These are phyloP conservation scores for Synergus umbraculus DNA, from an alignment of 2,888 invertebrate genomes.

Conservation along the genomic window DNA sequence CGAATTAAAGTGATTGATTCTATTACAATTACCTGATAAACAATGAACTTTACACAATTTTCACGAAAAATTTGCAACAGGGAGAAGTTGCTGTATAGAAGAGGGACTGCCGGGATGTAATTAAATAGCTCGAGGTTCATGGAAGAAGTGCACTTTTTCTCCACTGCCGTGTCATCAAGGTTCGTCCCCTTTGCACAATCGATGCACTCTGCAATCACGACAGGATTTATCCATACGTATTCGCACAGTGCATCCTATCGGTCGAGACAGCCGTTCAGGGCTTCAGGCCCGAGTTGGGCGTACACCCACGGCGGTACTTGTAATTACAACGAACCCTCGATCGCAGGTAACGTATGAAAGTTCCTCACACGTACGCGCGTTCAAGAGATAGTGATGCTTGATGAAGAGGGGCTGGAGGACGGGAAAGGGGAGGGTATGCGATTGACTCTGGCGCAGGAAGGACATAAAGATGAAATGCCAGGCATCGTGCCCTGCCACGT, in stretches of 20 bases:
- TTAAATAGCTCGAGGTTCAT: constrained; percentile 28
- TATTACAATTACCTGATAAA: constrained; percentile 10
- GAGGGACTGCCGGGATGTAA: not conserved
- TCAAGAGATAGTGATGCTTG: constrained; percentile 44
- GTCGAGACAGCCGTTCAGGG: constrained; percentile 50
- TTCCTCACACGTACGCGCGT: constrained; percentile 54
- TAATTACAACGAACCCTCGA: constrained; percentile 69
- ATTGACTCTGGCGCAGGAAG: constrained; percentile 52
- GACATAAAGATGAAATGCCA: constrained; percentile 53
- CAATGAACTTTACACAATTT: constrained; percentile 5
- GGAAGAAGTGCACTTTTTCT: constrained; percentile 31
- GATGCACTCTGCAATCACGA: constrained; percentile 34
- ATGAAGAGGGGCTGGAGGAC: constrained; percentile 33
- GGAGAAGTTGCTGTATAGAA: not conserved
- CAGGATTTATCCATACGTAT: constrained; percentile 39
- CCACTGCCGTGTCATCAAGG: constrained; percentile 31
- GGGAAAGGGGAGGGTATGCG: constrained; percentile 46
- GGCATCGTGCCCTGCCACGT: not conserved
- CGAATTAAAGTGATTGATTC: constrained; percentile 10
- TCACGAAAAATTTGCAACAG: constrained; percentile 6
- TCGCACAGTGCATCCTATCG: constrained; percentile 49
- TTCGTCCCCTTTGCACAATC: constrained; percentile 25
- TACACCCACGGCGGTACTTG: constrained; percentile 63
- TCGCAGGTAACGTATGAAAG: constrained; percentile 67
- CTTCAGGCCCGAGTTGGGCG: constrained; percentile 58